Evolutionary conservation across 2,797 vertebrate species (phyloP).

Genomic region (Octomys mimax): DNA sequence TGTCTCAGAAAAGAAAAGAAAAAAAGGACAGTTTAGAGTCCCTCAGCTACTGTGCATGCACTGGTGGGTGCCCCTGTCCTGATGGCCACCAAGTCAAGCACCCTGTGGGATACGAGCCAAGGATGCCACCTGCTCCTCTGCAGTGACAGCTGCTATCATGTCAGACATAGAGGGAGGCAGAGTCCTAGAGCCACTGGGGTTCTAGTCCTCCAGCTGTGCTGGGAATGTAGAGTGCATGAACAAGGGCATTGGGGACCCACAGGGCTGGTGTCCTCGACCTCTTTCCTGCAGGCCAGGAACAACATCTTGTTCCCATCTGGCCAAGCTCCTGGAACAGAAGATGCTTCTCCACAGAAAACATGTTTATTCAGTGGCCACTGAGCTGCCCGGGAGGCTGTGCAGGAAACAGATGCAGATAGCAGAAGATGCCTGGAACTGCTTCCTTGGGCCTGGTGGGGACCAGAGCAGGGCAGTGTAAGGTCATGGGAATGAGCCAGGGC

Average conservation of each 20-base stretch:
- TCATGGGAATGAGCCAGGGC: neutral
- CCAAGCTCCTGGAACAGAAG: neutral
- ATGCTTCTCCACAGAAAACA: neutral
- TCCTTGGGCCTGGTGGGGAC: neutral
- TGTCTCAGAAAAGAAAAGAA: too few species aligned
- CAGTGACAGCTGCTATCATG: neutral
- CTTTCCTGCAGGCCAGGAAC: neutral
- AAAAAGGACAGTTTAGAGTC: neutral
- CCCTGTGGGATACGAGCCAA: neutral
- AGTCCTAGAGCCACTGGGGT: neutral
- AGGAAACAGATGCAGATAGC: neutral
- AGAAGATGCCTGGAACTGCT: neutral
- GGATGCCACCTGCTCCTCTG: neutral
- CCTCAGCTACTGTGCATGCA: neutral
- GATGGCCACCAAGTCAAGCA: neutral
- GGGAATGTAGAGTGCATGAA: neutral
- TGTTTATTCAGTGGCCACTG: neutral
- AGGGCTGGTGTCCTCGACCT: neutral
- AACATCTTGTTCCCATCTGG: neutral
- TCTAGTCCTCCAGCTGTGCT: neutral
- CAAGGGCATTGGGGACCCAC: too few species aligned
- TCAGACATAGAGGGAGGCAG: neutral
- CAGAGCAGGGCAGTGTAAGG: neutral
- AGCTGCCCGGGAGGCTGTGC: neutral
- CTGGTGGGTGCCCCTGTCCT: neutral